Conservation (phyloP, 2,888 invertebrate genomes). For the Drosophila stalkeri region DNA sequence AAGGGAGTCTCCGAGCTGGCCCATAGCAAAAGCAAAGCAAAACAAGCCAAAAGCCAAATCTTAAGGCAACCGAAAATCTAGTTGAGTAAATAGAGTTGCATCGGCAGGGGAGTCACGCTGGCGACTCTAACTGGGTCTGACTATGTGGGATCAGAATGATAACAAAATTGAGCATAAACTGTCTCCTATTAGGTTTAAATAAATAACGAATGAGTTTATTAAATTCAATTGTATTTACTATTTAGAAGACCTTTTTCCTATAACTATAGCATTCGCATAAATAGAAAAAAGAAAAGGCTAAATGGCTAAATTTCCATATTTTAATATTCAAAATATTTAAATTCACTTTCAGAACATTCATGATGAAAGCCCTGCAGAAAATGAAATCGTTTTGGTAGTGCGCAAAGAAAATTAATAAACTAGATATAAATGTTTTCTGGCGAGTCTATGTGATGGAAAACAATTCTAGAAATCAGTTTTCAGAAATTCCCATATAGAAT, state of each 20-base stretch:
- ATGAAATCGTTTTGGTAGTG: too few species aligned
- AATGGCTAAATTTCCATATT: too few species aligned
- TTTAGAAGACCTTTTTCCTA: background rate
- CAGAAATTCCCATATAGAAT: too few species aligned
- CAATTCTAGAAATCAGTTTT: too few species aligned
- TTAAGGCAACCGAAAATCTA: constrained; percentile 26
- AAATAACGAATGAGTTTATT: background rate
- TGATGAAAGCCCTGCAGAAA: too few species aligned
- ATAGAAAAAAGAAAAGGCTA: too few species aligned
- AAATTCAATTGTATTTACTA: background rate
- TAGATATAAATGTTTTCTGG: too few species aligned
- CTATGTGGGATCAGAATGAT: background rate
- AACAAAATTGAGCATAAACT: background rate
- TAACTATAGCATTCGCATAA: too few species aligned
- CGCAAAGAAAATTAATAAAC: too few species aligned
- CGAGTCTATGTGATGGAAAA: too few species aligned
- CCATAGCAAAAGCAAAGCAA: background rate
- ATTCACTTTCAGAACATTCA: too few species aligned
- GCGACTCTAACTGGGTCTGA: constrained; percentile 10
- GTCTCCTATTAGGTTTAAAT: background rate
- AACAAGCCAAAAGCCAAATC: constrained; percentile 19
- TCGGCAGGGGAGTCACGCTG: background rate
- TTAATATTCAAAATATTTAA: too few species aligned
- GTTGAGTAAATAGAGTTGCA: background rate
- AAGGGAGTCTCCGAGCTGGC: background rate